These are phyloP conservation scores for Drosophila guanche DNA, from an alignment of 1,140 invertebrate genomes.

Conservation along the genomic window DNA sequence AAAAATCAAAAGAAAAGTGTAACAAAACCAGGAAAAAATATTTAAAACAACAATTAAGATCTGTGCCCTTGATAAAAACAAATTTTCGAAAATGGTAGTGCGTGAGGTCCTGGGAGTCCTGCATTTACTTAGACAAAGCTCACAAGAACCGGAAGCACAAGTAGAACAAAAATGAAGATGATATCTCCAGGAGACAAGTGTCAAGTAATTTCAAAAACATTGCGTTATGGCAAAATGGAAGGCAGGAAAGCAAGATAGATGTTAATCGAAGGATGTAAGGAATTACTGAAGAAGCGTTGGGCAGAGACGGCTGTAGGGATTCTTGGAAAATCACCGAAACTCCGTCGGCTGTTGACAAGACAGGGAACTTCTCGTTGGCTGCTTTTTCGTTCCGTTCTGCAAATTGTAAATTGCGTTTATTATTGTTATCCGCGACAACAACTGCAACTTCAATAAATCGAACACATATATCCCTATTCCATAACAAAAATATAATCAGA, in stretches of 20 bases:
- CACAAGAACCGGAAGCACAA: conserved; percentile 53
- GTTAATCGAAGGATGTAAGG: neutral
- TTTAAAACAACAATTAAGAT: conserved; percentile 50
- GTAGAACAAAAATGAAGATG: conserved; percentile 15
- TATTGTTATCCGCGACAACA: neutral
- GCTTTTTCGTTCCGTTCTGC: no score
- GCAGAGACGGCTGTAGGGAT: neutral
- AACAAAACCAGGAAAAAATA: conserved; percentile 18
- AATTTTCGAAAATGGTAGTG: conserved; percentile 41
- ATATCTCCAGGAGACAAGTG: conserved; percentile 35
- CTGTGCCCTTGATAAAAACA: conserved; percentile 51
- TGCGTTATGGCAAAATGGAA: conserved; percentile 8
- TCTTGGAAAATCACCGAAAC: no score
- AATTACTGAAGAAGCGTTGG: neutral
- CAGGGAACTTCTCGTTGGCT: no score
- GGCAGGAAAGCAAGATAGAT: no score
- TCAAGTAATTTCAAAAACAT: conserved; percentile 47
- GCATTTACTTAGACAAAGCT: conserved; percentile 16
- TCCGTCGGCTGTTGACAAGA: no score
- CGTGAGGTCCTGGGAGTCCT: neutral
- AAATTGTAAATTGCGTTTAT: conserved; percentile 4
- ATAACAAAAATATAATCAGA: neutral
- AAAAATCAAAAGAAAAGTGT: neutral
- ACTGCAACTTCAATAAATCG: neutral
- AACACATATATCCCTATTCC: neutral